Base-by-base conservation (phyloP, 2,113 vertebrate species). In the Calypte anna region DNA sequence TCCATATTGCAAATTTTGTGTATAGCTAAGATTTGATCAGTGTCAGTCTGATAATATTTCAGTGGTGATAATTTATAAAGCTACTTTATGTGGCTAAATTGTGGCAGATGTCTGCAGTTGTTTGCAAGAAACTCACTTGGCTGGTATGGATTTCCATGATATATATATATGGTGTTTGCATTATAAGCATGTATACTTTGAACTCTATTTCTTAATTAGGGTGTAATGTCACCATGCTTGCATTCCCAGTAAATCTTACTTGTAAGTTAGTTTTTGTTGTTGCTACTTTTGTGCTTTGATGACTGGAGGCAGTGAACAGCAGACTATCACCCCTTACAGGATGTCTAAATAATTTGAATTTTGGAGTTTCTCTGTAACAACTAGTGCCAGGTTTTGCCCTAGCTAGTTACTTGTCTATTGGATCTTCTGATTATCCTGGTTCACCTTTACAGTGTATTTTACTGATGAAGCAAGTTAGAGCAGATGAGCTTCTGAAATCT, bases 181-280 rank as follows among this genome's bases (percentile, higher is more conserved):
- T 90, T 87, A 89, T 76, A 19, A 84, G 38, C 63, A 8, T 62
- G 21, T 74, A 48, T 93, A 31, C 86, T 96, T 95, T 93, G 90
- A 96, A 93, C 86, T 77, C 75, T 46, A 30, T 91, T 94, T 91
- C 59, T 67, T 91, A 90, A 90, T 91, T 93, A 81, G 82, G 53
- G 74, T 86, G 46, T 76, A 81, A 86, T 86, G 91, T 81, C 73
- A 78, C 63, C 10, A 0, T 82, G 79, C 44, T 72, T 94, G 76
- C 76, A 44, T 92, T 95, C 76, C 76, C 73, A 68, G 86, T 48
- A 57, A 57, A 78, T 81, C 64, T 83, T 73, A 80, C 43, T 73
- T 93, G 66, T 74, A n/a, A 88, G 54, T 40, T 91, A 59, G 57
- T 79, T 90, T 87, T 67, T 74, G n/a, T 85, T 76, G 33, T 55